Evolutionary conservation across 2,797 vertebrate genomes (phyloP), one percentile per base, ranked within the genome.

Genomic region (Enteromius argenteus): DNA sequence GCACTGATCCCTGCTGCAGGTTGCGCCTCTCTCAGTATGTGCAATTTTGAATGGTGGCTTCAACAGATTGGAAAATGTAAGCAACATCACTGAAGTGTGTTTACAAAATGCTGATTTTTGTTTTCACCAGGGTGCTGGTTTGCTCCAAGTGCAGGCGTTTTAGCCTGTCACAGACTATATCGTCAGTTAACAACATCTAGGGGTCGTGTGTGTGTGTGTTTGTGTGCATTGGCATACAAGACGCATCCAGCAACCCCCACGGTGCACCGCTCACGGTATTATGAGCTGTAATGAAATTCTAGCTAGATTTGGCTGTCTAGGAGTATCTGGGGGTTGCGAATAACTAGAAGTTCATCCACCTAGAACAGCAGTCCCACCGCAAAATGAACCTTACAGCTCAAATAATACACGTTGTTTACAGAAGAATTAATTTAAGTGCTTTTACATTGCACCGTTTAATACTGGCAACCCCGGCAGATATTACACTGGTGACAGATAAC

Each of bases 81-180:
- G 62, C 60, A 68, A 68, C 62, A 39, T 64, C 69, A 82, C n/a
- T 44, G 39, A 74, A 66, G 42, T 23, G 17, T 56, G 72, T 83
- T 83, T 66, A 76, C 81, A 76, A 76, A 83, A 53, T 66, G 46
- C 60, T 56, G 71, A 83, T 83, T 83, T 76, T 53, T 76, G n/a
- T 83, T 76, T 83, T 67, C 15, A 56, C 73, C 23, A 56, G 60
- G 46, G 60, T 64, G 35, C 60, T 19, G 10, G 30, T 67, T 76
- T 21, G 32, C 32, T 58, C 62, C 17, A 30, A 68, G 35, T 76
- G 49, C 49, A 66, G 37, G 11, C 46, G 2, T 78, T 78, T 84
- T 53, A 35, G 64, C 23, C 66, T 69, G 81, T 53, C 72, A 67
- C 32, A 53, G 30, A 64, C 71, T 58, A 69, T 83, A 77, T 66